phyloP scores from a whole-genome alignment of 2,113 vertebrate species.

The Syrrhaptes paradoxus region DNA sequence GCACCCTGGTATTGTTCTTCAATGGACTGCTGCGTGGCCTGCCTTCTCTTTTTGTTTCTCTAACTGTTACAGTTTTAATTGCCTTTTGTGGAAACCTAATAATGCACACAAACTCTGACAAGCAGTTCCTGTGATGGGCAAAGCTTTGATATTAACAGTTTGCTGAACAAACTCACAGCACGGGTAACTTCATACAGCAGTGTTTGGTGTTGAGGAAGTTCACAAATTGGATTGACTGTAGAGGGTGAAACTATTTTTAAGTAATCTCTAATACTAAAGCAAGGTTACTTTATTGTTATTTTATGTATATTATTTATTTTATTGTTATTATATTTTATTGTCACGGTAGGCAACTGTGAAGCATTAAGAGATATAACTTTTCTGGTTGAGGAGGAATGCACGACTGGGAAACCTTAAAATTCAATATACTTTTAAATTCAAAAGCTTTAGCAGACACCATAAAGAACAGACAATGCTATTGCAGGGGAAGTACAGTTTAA shows the following conservation, averaged over 20 bases:
- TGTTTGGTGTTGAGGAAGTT: background rate
- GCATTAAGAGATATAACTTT: background rate
- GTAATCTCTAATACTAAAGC: background rate
- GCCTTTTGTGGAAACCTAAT: background rate
- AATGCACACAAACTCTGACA: background rate
- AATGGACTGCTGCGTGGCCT: background rate
- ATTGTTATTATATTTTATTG: background rate
- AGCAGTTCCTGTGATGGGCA: background rate
- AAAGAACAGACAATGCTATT: background rate
- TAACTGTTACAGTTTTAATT: background rate
- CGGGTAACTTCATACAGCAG: background rate
- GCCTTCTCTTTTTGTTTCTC: background rate
- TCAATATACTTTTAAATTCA: slow-evolving; percentile 18
- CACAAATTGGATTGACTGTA: background rate
- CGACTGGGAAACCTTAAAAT: background rate
- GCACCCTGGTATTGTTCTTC: background rate
- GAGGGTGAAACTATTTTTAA: background rate
- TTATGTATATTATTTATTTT: no score
- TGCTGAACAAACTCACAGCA: background rate
- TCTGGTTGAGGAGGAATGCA: background rate
- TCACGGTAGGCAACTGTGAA: background rate
- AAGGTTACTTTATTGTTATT: background rate
- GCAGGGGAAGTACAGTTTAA: background rate
- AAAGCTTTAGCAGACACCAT: slow-evolving; percentile 14
- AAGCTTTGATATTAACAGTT: background rate